phyloP scores from a whole-genome alignment of 2,888 invertebrate species.

The Pristionchus fissidentatus region DNA sequence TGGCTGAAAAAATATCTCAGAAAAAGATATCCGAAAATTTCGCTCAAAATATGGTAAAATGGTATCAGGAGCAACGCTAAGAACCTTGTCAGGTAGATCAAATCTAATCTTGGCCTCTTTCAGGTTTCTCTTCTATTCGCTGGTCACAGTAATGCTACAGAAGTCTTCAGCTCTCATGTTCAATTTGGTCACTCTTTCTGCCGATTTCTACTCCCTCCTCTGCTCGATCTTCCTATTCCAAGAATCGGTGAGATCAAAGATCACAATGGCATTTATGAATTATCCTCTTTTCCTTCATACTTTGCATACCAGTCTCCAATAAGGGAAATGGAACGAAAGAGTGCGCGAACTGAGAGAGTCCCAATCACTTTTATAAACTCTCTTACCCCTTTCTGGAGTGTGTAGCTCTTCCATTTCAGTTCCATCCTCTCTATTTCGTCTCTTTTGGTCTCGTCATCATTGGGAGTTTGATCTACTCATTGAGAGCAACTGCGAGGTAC shows the following conservation, averaged over 20 bases:
- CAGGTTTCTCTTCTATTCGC: conserved; percentile 79
- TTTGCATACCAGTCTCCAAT: too few relatives aligned
- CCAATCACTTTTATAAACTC: conserved; percentile 86
- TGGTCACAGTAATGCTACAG: conserved; percentile 82
- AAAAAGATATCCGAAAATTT: too few relatives aligned
- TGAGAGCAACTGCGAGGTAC: conserved; percentile 58
- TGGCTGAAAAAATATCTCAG: too few relatives aligned
- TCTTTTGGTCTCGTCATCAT: conserved; percentile 86
- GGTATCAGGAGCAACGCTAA: too few relatives aligned
- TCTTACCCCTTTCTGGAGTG: conserved; percentile 87
- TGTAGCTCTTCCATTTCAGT: conserved; percentile 82
- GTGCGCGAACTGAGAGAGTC: too few relatives aligned
- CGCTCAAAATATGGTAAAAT: too few relatives aligned
- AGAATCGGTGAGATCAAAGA: conserved; percentile 84
- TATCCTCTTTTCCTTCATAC: background rate
- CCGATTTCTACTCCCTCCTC: conserved; percentile 88
- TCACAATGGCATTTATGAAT: background rate
- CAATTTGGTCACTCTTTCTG: conserved; percentile 86
- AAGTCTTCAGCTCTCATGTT: conserved; percentile 86
- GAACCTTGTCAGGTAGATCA: too few relatives aligned
- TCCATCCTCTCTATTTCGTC: conserved; percentile 87
- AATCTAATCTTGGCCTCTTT: background rate
- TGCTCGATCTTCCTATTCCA: conserved; percentile 87
- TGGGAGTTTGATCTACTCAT: conserved; percentile 78
- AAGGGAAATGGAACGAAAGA: background rate